Evolutionary conservation across 2,888 invertebrate genomes (phyloP), one percentile per base, ranked within the genome.

Genomic region (Acanthococcus lagerstroemiae): DNA sequence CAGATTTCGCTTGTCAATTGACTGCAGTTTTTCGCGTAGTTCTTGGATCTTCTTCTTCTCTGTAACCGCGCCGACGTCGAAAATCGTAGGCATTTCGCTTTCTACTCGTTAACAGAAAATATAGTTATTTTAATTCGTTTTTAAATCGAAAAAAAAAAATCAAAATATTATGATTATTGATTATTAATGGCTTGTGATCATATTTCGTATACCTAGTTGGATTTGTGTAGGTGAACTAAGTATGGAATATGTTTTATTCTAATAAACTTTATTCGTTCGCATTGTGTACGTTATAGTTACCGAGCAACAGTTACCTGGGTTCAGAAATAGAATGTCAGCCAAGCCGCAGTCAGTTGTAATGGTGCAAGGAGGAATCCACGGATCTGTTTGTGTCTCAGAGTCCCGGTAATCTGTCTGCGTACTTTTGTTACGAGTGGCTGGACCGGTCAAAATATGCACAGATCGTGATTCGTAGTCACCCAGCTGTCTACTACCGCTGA

Each of bases 301-400:
- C n/a, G n/a, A n/a, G n/a, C n/a, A n/a, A n/a, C n/a, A n/a, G n/a
- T n/a, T n/a, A n/a, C n/a, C n/a, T n/a, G n/a, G n/a, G n/a, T n/a
- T n/a, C 46, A 45, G 46, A 45, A 45, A 37, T 37, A 37, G 7
- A 45, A 45, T 15, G 4, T 45, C 46, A 4, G 46, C 15, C 15
- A 7, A 17, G 15, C 37, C 15, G 15, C 19, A n/a, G 15, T 15
- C 46, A 19, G 15, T 15, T 4, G 19, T 19, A 45, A 45, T 6
- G 4, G 46, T 45, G 15, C 15, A 58, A 9, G 45, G 45, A 22
- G 65, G 21, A 54, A 65, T 65, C 65, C 54, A 54, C 7, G 44
- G 37, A 44, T 65, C 54, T 25, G 65, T 65, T 55, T 65, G 65
- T 37, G 54, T 65, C 55, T 65, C 65, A 24, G 65, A 54, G 45